phyloP scores from a whole-genome alignment of 1,140 invertebrate species.

The Euura lappo region DNA sequence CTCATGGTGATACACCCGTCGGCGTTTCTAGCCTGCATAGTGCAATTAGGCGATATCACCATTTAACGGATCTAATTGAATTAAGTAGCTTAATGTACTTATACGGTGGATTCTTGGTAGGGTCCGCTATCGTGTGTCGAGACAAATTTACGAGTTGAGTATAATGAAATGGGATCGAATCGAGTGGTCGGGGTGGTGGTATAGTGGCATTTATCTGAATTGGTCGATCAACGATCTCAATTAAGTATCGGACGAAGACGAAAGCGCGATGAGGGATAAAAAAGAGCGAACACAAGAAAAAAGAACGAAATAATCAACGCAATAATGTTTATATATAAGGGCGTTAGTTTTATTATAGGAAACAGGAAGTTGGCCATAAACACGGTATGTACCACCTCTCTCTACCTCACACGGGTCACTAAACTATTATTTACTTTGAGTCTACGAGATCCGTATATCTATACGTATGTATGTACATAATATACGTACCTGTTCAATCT shows the following conservation, averaged over 20 bases:
- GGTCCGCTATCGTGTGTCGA: too few species aligned
- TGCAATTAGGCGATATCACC: too few species aligned
- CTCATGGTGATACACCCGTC: too few species aligned
- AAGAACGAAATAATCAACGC: neutral
- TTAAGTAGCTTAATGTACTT: neutral
- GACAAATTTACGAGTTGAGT: too few species aligned
- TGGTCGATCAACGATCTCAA: neutral
- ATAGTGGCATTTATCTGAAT: neutral
- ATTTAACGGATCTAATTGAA: neutral
- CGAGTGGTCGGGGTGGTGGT: slow-evolving; percentile 13
- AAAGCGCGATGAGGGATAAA: neutral
- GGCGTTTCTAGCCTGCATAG: neutral
- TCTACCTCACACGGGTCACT: neutral
- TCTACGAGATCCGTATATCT: too few species aligned
- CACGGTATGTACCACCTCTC: neutral
- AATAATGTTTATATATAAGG: neutral
- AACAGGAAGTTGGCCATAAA: neutral
- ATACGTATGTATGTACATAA: too few species aligned
- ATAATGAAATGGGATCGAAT: neutral
- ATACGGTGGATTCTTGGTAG: too few species aligned
- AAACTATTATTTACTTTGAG: neutral
- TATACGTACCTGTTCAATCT: too few species aligned
- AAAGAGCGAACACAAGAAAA: neutral
- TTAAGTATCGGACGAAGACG: neutral
- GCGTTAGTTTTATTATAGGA: neutral